Base-by-base conservation (phyloP, 2,888 invertebrate genomes). In the Hetaerina titia region DNA sequence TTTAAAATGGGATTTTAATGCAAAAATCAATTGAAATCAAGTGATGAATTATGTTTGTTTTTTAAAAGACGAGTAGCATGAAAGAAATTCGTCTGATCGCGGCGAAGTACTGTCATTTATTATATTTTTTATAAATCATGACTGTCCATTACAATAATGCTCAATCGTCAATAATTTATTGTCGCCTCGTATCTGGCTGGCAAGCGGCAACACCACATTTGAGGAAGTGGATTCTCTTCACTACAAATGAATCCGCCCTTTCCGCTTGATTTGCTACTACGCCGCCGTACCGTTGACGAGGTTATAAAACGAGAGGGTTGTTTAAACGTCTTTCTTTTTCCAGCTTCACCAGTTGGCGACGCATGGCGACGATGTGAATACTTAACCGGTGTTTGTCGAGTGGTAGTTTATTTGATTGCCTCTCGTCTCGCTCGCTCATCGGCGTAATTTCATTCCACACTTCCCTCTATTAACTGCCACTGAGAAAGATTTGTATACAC, bases 381-480 rank as follows among this genome's bases (percentile, higher is more conserved):
- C 81, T 69, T 81, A 45, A 81, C 25, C 8, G 22, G 31, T 81
- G 81, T 81, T 81, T 81, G 81, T 31, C 81, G 9, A 15, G 31
- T 15, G 81, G 81, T 81, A 19, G 81, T 81, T 31, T n/a, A 31
- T 81, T 81, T 81, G 81, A 81, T 81, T 81, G 81, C 31, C 31
- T 11, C 31, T 31, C 81, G 81, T 81, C 31, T 11, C 81, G 31
- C 81, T 81, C 31, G 7, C 25, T 31, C 81, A 81, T 31, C 81
- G 81, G 81, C 25, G 81, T 81, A 25, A 81, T 81, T 81, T 31
- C 25, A 31, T 15, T 2, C 25, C 81, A 31, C 25, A 81, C 81
- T 31, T 25, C 81, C 31, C 19, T 25, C 25, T 81, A 25, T 69
- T 81, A 31, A 81, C 31, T 81, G 31, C 81, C 81, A 15, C 6